Percentiles rank a stretch among this genome's conserved stretches.
phyloP scores from a whole-genome alignment of 2,888 invertebrate genomes.

The Drosophila longiperda region DNA sequence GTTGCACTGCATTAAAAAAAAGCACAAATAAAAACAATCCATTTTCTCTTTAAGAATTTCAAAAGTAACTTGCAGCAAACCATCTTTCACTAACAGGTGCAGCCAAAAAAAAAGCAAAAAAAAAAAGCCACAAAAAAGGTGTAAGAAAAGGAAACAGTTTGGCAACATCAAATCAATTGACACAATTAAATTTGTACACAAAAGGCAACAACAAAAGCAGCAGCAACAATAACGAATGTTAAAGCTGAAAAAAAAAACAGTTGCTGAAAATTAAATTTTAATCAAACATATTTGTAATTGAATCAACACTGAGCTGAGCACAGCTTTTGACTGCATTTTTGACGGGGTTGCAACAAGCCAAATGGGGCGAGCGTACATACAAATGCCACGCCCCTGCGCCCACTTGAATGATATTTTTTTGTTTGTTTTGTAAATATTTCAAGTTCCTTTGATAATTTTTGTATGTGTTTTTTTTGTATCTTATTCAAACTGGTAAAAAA shows the following conservation, averaged over 20 bases:
- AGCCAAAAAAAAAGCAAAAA: not conserved
- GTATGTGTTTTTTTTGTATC: constrained; percentile 12
- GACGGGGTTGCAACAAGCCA: constrained; percentile 17
- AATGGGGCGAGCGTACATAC: not conserved
- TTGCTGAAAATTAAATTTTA: constrained; percentile 36
- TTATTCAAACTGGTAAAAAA: constrained; percentile 44
- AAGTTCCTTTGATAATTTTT: constrained; percentile 33
- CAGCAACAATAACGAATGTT: not conserved
- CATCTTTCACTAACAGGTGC: not conserved
- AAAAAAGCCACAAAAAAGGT: not conserved
- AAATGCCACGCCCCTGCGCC: constrained; percentile 24
- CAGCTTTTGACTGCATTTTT: constrained; percentile 15
- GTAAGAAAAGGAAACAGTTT: not conserved
- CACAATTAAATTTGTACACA: constrained; percentile 27
- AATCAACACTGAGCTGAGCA: constrained; percentile 44
- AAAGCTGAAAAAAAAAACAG: constrained; percentile 1
- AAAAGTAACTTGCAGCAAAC: not conserved
- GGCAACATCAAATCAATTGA: constrained; percentile 14
- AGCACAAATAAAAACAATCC: not conserved
- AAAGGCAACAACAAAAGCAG: constrained; percentile 7
- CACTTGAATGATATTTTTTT: constrained; percentile 16
- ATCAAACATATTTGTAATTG: constrained; percentile 55
- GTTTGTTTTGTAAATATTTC: constrained; percentile 32
- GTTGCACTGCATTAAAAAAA: not conserved
- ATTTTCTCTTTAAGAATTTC: not conserved